Evolutionary conservation across 2,113 vertebrate species (phyloP), one percentile per base, ranked within the genome.

Genomic region (Laterallus jamaicensis): DNA sequence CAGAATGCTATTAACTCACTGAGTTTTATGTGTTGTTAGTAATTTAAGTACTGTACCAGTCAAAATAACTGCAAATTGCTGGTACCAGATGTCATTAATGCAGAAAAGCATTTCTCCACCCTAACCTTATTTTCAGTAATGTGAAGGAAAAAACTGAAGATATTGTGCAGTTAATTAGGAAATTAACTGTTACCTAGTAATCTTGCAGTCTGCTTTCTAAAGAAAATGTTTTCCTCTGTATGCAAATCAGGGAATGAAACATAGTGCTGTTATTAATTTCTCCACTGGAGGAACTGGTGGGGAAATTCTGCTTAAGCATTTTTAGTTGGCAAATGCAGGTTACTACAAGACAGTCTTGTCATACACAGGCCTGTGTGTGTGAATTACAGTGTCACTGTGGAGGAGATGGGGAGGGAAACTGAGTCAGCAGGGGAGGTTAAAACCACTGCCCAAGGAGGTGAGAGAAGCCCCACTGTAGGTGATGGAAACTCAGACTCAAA

Each of bases 51-150:
- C 85, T 81, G 88, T 64, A 96, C 92, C 49, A 88, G 82, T 92
- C 92, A 94, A 96, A 95, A 90, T 94, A 96, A 94, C 75, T 91
- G 94, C 78, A 90, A 86, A 94, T 96, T 96, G 75, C 84, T 93
- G 52, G 82, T 77, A 59, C 68, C 71, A 80, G 79, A 83, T 95
- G 82, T 83, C 90, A 74, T 92, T 86, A 88, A 83, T 59, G 60
- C 37, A 92, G 75, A 78, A 91, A 88, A 77, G 73, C 64, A 81
- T 81, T 96, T 91, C 60, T 77, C 67, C 3, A 0, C 71, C 79
- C 85, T 82, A 90, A 85, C 59, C 75, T 96, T 59, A 80, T 94
- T 96, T 93, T 80, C 68, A 25, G 79, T 67, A 92, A 74, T 44
- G 15, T 83, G 79, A 80, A 83, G 22, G n/a, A 62, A 88, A 91